Conservation (phyloP, 2,113 vertebrate species). For the Henicopernis longicauda region DNA sequence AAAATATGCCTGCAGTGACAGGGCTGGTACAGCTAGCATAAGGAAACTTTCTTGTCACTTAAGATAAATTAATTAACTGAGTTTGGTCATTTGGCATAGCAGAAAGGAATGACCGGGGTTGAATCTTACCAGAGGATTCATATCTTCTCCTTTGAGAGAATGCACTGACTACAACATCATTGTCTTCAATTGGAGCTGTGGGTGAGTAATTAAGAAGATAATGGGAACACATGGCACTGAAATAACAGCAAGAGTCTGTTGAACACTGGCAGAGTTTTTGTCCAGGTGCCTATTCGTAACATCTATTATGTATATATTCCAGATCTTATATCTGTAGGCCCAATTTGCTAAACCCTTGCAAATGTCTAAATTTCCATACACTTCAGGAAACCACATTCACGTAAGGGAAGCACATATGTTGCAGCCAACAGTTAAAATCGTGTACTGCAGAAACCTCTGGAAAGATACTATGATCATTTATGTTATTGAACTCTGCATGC, state of each 20-base stretch:
- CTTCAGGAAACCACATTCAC: neutral
- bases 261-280: neutral
- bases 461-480: neutral
- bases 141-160: neutral
- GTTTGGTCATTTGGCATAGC: neutral
- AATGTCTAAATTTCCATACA: neutral
- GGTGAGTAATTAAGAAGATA: neutral
- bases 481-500: rapidly evolving
- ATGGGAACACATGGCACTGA: neutral
- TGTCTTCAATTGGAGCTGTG: neutral
- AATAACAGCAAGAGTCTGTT: neutral
- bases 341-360: neutral
- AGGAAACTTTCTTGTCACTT: neutral
- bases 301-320: neutral
- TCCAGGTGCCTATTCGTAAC: neutral
- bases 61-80: neutral
- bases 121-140: neutral
- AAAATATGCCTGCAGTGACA: neutral
- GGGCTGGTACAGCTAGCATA: neutral
- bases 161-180: neutral
- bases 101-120: neutral
- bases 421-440: neutral
- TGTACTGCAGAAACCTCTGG: neutral
- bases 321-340: neutral
- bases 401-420: neutral